Evolutionary conservation across 2,113 vertebrate genomes (phyloP), one percentile per base, ranked within the genome.

Genomic region (Cromileptes altivelis): DNA sequence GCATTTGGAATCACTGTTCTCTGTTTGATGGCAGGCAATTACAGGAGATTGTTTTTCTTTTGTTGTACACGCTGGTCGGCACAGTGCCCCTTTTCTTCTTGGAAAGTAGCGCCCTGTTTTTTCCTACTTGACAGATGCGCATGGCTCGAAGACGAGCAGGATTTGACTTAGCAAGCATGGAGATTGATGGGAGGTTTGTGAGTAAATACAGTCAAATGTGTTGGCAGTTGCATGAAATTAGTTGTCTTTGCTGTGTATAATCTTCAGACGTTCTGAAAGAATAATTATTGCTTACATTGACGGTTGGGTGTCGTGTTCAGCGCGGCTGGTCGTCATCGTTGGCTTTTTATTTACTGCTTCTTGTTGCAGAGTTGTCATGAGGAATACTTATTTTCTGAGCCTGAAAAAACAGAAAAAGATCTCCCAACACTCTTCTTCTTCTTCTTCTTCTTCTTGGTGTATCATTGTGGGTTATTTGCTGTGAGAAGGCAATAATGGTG

Each of bases 11-110:
- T 85, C 71, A 62, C 87, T 61, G 69, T 79, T 84, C 79, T 78
- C 71, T 27, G 64, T 86, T 87, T 85, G 86, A 93, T 84, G 82
- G 78, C 86, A 87, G 75, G 84, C 88, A 87, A 92, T 91, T 89
- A 91, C 88, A 68, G 78, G 68, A 88, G 84, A 90, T 93, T 78
- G 89, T 90, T 90, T 89, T 77, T 85, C 85, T 82, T 87, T 86
- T 88, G 83, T 90, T 52, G 83, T 75, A 85, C 84, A 78, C 42
- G 61, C 70, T 25, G 70, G 68, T 82, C 67, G 78, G 78, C 88
- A 82, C 74, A 8, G 49, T 50, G 69, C 53, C 80, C 67, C 56
- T 70, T 82, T 82, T 84, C 52, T 74, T 85, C 67, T 80, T 61
- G 76, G 71, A 88, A 87, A 82, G 74, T 61, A 72, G 42, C 52